phyloP scores from a whole-genome alignment of 2,888 invertebrate species.

The Drepana falcataria region DNA sequence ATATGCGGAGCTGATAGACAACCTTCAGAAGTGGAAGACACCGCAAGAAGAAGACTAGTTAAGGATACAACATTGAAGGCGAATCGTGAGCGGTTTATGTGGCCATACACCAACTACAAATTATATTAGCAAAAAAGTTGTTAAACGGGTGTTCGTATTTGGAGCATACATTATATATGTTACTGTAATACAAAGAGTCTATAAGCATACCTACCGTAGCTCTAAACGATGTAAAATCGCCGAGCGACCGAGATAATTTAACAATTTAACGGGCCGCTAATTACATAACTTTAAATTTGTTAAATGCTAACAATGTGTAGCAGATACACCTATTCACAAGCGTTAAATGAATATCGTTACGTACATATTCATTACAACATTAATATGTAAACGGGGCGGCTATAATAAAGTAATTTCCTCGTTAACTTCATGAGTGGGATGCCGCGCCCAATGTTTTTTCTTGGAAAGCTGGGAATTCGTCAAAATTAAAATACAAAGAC shows the following conservation, averaged over 20 bases:
- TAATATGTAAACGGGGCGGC: constrained; percentile 13
- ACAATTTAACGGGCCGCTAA: background rate
- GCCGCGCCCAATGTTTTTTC: constrained; percentile 29
- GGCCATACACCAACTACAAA: too few species aligned
- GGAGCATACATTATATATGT: too few species aligned
- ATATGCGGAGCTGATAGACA: too few species aligned
- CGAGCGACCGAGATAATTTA: background rate
- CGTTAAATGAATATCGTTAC: constrained; percentile 14
- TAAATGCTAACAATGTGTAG: constrained; percentile 8
- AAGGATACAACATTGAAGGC: too few species aligned
- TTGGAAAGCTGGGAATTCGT: constrained; percentile 61
- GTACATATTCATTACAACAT: constrained; percentile 17
- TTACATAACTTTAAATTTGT: background rate
- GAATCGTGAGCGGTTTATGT: too few species aligned
- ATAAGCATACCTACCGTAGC: too few species aligned
- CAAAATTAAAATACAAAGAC: constrained; percentile 71
- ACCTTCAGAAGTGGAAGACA: too few species aligned
- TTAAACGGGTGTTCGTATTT: too few species aligned
- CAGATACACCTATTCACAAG: constrained; percentile 11
- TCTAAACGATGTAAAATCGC: background rate
- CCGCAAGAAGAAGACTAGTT: too few species aligned
- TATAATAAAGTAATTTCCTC: constrained; percentile 28
- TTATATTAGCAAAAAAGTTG: too few species aligned
- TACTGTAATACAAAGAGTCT: too few species aligned
- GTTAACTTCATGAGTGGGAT: constrained; percentile 24